Conservation (phyloP, 1,140 invertebrate species). For the Bradynema listronoti region DNA sequence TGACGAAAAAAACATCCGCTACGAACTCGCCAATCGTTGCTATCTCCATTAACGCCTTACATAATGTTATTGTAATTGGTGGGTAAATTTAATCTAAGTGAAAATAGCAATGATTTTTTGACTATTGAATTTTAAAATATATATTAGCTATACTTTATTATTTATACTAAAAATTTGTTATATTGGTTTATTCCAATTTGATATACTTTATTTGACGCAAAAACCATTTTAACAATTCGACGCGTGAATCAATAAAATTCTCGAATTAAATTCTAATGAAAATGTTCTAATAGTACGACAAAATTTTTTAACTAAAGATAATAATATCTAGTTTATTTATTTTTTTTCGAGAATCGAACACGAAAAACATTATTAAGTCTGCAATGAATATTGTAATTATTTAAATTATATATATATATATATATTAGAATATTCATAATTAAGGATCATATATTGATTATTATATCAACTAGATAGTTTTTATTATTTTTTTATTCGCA, state of each 20-base stretch:
- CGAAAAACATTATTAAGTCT: no score
- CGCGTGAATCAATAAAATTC: not conserved
- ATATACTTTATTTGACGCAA: not conserved
- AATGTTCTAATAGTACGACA: no score
- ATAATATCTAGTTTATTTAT: no score
- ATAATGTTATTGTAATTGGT: conserved; percentile 33
- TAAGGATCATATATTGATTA: no score
- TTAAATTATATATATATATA: not conserved
- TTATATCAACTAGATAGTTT: not conserved
- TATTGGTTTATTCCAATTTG: not conserved
- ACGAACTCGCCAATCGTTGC: conserved; percentile 17
- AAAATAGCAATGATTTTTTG: not conserved
- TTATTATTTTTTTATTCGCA: conserved; percentile 8
- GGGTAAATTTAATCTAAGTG: not conserved
- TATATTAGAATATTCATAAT: not conserved
- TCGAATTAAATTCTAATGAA: no score
- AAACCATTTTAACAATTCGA: not conserved
- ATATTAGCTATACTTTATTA: not conserved
- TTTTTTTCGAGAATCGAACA: not conserved
- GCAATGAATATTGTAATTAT: not conserved
- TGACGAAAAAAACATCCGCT: conserved; percentile 20
- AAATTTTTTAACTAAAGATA: no score
- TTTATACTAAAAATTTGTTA: not conserved
- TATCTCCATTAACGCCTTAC: conserved; percentile 7
- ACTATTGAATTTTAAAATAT: not conserved